A percentile compares a stretch with the other conserved stretches of the same genome.
Conservation (phyloP, 2,888 invertebrate species). For the Macroteleia sp. region DNA sequence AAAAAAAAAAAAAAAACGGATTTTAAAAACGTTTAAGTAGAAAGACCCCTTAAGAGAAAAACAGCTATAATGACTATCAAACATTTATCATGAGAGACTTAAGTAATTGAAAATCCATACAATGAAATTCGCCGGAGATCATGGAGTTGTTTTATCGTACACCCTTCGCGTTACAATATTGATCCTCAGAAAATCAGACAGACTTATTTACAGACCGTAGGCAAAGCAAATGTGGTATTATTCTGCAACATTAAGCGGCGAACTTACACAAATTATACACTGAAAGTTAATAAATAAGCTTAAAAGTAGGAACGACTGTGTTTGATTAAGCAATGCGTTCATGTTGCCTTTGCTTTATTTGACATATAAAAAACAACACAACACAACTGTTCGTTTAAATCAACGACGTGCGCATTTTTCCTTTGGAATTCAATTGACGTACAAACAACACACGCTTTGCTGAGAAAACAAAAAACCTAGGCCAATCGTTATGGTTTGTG, state of each 20-base stretch:
- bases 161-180: slow-evolving; percentile 20
- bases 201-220: slow-evolving; percentile 23
- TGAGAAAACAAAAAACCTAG: slow-evolving; percentile 24
- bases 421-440: slow-evolving; percentile 4
- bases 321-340: slow-evolving; percentile 5
- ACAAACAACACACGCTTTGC: slow-evolving; percentile 6
- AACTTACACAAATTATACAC: slow-evolving; percentile 27
- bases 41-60: slow-evolving; percentile 73
- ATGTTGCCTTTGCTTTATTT: background rate
- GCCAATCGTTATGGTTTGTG: slow-evolving; percentile 29
- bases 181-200: slow-evolving; percentile 1
- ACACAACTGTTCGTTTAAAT: no score
- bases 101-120: slow-evolving; percentile 66
- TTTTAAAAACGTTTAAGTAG: no score
- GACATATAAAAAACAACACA: slow-evolving; percentile 16
- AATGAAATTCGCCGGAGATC: slow-evolving; percentile 69
- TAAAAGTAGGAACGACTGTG: slow-evolving; percentile 45
- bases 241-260: slow-evolving; percentile 14
- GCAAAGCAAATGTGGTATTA: slow-evolving; percentile 29
- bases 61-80: slow-evolving; percentile 72
- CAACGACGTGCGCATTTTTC: background rate
- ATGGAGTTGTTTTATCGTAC: slow-evolving; percentile 22
- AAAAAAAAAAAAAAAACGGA: no score
- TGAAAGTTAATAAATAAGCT: slow-evolving; percentile 26
- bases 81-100: slow-evolving; percentile 66